phyloP scores from a whole-genome alignment of 2,888 invertebrate genomes.

The Thymelicus lineola region DNA sequence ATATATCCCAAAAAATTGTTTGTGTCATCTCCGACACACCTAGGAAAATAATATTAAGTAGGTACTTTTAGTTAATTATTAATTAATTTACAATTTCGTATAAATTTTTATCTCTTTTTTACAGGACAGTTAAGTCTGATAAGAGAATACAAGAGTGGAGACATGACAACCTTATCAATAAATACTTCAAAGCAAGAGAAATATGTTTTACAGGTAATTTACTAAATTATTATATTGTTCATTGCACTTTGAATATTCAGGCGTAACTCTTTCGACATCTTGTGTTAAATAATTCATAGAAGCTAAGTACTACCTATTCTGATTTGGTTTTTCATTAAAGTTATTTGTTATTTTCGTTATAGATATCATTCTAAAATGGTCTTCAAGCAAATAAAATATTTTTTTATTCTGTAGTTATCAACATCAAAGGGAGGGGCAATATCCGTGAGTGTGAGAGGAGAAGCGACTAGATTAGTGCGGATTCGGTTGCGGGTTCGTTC shows the following conservation, averaged over 20 bases:
- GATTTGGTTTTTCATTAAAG: too few relatives aligned
- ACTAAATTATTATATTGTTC: background rate
- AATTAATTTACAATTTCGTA: too few relatives aligned
- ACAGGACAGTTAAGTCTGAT: slow-evolving; percentile 50
- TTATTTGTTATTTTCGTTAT: too few relatives aligned
- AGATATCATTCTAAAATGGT: too few relatives aligned
- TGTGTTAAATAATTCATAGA: too few relatives aligned
- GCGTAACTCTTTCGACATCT: too few relatives aligned
- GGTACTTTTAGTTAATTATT: too few relatives aligned
- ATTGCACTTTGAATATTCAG: too few relatives aligned
- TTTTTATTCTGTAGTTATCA: slow-evolving; percentile 56
- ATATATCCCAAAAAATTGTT: too few relatives aligned
- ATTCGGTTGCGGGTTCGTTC: slow-evolving; percentile 70
- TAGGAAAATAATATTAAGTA: too few relatives aligned
- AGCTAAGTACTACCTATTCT: too few relatives aligned
- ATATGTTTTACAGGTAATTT: slow-evolving; percentile 72
- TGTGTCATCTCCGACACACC: too few relatives aligned
- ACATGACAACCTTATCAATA: slow-evolving; percentile 62
- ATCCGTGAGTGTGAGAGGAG: slow-evolving; percentile 72
- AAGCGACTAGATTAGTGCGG: slow-evolving; percentile 63
- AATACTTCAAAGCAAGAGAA: slow-evolving; percentile 63
- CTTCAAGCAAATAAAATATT: background rate
- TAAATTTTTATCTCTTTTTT: background rate
- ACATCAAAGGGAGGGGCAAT: slow-evolving; percentile 66
- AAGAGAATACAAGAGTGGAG: slow-evolving; percentile 59